A percentile compares a stretch with the other conserved stretches of the same genome.
Evolutionary conservation across 30 jellyfish, hydroid and myxozoan species (phyloP).

Genomic region (Aurelia sp.): DNA sequence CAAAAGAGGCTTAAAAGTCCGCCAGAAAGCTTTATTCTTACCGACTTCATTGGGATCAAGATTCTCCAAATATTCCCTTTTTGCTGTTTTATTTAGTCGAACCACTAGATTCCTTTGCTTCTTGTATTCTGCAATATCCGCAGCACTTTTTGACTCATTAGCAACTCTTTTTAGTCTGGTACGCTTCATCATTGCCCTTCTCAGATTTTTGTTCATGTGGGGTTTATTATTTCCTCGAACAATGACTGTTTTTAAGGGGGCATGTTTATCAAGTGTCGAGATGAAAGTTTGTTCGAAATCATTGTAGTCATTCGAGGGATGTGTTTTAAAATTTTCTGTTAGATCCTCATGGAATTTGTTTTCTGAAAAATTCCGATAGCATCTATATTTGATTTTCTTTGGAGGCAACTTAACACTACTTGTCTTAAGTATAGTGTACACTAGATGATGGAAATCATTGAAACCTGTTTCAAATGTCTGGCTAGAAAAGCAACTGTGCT

Average conservation of each 20-base stretch:
- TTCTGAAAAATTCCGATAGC: conserved; percentile 18
- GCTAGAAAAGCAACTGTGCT: conserved; percentile 18
- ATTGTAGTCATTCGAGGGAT: neutral
- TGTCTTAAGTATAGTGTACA: neutral
- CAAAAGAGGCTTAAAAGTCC: too few species aligned
- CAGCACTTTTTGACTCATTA: neutral
- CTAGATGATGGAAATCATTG: neutral
- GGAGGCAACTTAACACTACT: too few species aligned
- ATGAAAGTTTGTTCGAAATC: neutral
- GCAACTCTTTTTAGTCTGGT: conserved; percentile 3
- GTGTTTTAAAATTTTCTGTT: conserved; percentile 1
- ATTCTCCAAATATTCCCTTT: neutral
- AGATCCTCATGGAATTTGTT: conserved; percentile 28
- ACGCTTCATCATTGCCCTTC: conserved; percentile 4
- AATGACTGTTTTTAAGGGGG: neutral
- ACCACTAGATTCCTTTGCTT: neutral
- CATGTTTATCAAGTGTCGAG: neutral
- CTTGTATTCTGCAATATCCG: neutral
- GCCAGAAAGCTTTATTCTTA: neutral
- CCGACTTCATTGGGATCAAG: neutral
- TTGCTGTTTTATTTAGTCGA: neutral
- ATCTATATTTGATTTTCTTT: too few species aligned
- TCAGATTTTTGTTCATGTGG: conserved; percentile 1
- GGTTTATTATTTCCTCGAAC: conserved; percentile 19
- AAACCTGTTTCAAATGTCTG: conserved; percentile 16